Evolutionary conservation across 2,113 vertebrate genomes (phyloP).

Genomic region (Prietella phreatophila): DNA sequence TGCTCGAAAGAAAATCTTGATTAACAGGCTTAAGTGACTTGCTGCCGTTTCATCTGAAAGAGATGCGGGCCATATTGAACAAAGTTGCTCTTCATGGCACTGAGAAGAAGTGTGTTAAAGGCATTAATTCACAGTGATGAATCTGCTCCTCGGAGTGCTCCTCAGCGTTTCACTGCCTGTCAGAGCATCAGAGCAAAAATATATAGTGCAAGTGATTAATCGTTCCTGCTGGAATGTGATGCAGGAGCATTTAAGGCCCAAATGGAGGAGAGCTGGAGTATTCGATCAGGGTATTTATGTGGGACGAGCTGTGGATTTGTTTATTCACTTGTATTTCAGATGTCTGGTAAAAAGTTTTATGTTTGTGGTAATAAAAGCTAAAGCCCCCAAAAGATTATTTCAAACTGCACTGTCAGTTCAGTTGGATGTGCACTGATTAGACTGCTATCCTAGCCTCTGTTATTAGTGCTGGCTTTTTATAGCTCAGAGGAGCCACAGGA

Average conservation of each 20-base stretch:
- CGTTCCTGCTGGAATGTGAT: constrained; percentile 52
- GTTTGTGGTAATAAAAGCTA: constrained; percentile 28
- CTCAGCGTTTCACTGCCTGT: constrained; percentile 57
- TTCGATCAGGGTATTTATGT: constrained; percentile 53
- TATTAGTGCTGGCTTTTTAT: constrained; percentile 1
- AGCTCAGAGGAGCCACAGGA: background rate
- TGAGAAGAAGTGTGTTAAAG: constrained; percentile 58
- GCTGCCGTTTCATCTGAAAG: background rate
- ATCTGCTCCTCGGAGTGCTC: constrained; percentile 51
- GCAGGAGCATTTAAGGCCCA: constrained; percentile 61
- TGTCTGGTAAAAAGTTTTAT: constrained; percentile 20
- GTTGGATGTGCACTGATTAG: background rate
- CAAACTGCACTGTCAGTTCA: constrained; percentile 7
- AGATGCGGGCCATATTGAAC: background rate
- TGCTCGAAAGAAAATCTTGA: constrained; percentile 5
- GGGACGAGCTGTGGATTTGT: constrained; percentile 20
- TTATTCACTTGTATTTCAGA: constrained; percentile 37
- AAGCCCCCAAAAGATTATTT: constrained; percentile 12
- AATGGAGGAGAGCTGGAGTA: constrained; percentile 56
- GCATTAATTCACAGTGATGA: constrained; percentile 53
- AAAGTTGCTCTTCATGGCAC: background rate
- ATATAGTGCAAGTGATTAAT: constrained; percentile 64
- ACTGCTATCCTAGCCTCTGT: background rate
- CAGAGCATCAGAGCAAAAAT: constrained; percentile 58
- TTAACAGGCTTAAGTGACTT: background rate